These are phyloP conservation scores for Actenoides hombroni DNA, from an alignment of 2,113 vertebrate species.

Conservation along the genomic window DNA sequence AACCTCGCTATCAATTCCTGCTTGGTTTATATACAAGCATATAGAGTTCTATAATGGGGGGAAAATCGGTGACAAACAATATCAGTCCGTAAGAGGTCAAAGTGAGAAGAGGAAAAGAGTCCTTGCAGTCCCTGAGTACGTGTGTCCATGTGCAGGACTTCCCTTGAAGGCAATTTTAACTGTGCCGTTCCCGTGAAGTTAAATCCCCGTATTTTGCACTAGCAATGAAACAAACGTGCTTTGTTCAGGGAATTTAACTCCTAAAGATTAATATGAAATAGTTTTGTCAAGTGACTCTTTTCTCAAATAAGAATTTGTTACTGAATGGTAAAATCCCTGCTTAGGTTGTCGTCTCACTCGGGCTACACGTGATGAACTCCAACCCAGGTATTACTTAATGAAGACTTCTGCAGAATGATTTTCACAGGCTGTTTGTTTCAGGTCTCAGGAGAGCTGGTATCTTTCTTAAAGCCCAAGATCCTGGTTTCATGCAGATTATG, in stretches of 20 bases:
- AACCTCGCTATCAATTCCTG: conserved; percentile 13
- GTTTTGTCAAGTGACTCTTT: background rate
- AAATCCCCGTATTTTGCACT: background rate
- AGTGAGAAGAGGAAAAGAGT: background rate
- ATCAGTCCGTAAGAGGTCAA: background rate
- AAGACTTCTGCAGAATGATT: background rate
- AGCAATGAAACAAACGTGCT: background rate
- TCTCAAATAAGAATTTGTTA: background rate
- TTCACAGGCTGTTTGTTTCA: background rate
- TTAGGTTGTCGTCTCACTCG: background rate
- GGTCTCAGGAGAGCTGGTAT: background rate
- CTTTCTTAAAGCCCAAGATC: background rate
- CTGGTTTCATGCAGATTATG: background rate
- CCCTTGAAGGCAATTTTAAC: background rate
- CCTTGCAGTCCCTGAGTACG: background rate
- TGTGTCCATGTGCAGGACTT: background rate
- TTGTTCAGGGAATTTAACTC: background rate
- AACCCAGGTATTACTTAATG: background rate
- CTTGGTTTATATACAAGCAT: conserved; percentile 3
- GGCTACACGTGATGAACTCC: background rate
- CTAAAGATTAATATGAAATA: conserved; percentile 21
- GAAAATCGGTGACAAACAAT: background rate
- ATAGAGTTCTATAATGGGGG: background rate
- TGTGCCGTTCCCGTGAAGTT: background rate
- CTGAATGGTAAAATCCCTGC: background rate